Base-by-base conservation (phyloP, 2,113 vertebrate species). In the Amia ocellicauda region DNA sequence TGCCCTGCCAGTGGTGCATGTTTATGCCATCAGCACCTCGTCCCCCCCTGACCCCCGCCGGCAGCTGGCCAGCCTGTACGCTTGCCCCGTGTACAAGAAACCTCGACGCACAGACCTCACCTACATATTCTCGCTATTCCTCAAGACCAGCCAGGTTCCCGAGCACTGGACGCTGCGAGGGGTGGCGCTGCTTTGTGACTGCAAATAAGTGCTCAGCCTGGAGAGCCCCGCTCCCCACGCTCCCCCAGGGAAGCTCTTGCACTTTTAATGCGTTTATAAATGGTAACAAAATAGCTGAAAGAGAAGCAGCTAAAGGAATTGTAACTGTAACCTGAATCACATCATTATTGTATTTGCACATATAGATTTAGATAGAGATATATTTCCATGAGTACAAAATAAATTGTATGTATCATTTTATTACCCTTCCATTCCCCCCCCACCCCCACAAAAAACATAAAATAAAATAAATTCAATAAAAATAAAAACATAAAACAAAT, bases 71-170 rank as follows among this genome's bases (percentile, higher is more conserved):
- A 72, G 45, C 8, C 43, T 86, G 7, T 93, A 92, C 69, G 70
- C 67, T 24, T 93, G 92, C 72, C 92, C 92, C 0, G 88, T 94
- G 31, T 93, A 93, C 63, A 94, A 84, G 77, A 93, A 90, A 24
- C 90, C 92, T 1, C 73, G 74, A 0, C 81, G 89, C 28, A 94
- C 92, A n/a, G 91, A 93, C 69, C 82, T 88, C 45, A 93, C 87
- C 0, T 93, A 86, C 72, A 83, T 94, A 75, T 91, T 89, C 78
- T 82, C 80, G 1, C 62, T 93, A 74, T 60, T 71, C 67, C 83
- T 92, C 67, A 82, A 78, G 67, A 90, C 84, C 4, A 19, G 49
- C 4, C 81, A 85, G 72, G 75, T 76, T n/a, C 78, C 87, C 0
- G 89, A 92, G 53, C 90, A 87, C 7, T 94, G 92, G 92, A 90